Percentiles rank a stretch among this genome's conserved stretches.
Conservation (phyloP, 2,888 invertebrate genomes). For the Spodoptera picta region DNA sequence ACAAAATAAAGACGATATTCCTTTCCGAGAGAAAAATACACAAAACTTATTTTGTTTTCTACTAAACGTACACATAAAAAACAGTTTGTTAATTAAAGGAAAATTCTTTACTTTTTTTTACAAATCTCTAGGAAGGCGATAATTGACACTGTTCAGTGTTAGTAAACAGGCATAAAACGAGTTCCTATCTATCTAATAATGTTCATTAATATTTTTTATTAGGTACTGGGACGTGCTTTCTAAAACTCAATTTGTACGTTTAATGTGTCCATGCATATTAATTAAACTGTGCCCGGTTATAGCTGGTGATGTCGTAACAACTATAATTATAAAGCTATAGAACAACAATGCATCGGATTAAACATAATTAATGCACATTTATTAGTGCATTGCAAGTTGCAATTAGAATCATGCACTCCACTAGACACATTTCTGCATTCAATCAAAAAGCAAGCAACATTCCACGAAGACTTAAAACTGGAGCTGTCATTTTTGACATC, state of each 20-base stretch:
- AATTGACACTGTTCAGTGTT: constrained; percentile 9
- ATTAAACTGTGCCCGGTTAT: no score
- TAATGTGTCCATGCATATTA: no score
- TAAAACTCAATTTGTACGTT: no score
- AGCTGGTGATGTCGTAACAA: constrained; percentile 14
- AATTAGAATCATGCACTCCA: constrained; percentile 46
- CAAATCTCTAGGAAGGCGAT: constrained; percentile 10
- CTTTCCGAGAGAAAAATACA: constrained; percentile 10
- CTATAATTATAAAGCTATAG: not conserved
- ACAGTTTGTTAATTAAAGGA: constrained; percentile 42
- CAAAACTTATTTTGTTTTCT: constrained; percentile 39
- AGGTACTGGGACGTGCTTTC: no score
- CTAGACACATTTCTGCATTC: constrained; percentile 41
- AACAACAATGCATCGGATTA: constrained; percentile 21
- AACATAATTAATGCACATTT: constrained; percentile 36
- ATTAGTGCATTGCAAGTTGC: constrained; percentile 45
- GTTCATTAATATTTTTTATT: no score
- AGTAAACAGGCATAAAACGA: constrained; percentile 2
- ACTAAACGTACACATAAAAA: constrained; percentile 34
- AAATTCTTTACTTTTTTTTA: constrained; percentile 22
- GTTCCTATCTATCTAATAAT: no score
- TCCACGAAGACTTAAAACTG: constrained; percentile 12
- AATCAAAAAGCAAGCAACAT: constrained; percentile 37
- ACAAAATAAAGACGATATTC: constrained; percentile 12
- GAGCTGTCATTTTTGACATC: not conserved